Base-by-base conservation (phyloP, 2,797 vertebrate species). In the Sebastes hubbsi region DNA sequence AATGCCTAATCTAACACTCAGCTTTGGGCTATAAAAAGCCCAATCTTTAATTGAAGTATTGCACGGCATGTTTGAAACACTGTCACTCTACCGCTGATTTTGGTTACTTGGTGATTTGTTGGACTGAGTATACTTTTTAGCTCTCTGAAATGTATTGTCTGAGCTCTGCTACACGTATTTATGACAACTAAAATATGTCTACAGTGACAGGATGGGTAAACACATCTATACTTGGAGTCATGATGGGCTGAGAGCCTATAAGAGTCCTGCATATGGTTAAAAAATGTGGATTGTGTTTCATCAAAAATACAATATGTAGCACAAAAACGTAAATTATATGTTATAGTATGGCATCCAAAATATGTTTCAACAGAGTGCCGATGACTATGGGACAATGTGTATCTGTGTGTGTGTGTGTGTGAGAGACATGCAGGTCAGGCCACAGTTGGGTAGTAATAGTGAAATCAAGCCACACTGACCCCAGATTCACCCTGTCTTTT, bases 401-500 rank as follows among this genome's bases (percentile, higher is more conserved):
- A 56, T 76, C 46, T 58, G 54, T n/a, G 25, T 29, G 6, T 75
- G 32, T 68, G 60, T 76, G 54, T 58, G 54, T n/a, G 25, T 29
- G 6, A 56, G 67, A 73, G 66, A 67, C 69, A 60, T 60, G 73
- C 52, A 70, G 58, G 72, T 83, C 72, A 68, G 80, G 74, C 74
- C 82, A 85, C 80, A 69, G 81, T 72, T 72, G 82, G 76, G 72
- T 83, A 72, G 60, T 38, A 78, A 75, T 13, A 54, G 42, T 9
- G 75, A 85, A 81, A 77, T 81, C 25, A 77, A 76, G 68, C 38
- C 20, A 65, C 36, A 60, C 65, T 75, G 72, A 82, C 59, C 38
- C 24, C 36, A 58, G 34, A 84, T 84, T 74, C 64, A 76, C 29
- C 29, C 63, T 72, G 58, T 68, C 34, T 54, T 54, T 69, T 76